Percentiles rank a stretch among this genome's conserved stretches.
Evolutionary conservation across 1,140 invertebrate species (phyloP).

Genomic region (Temnothorax longispinosus): DNA sequence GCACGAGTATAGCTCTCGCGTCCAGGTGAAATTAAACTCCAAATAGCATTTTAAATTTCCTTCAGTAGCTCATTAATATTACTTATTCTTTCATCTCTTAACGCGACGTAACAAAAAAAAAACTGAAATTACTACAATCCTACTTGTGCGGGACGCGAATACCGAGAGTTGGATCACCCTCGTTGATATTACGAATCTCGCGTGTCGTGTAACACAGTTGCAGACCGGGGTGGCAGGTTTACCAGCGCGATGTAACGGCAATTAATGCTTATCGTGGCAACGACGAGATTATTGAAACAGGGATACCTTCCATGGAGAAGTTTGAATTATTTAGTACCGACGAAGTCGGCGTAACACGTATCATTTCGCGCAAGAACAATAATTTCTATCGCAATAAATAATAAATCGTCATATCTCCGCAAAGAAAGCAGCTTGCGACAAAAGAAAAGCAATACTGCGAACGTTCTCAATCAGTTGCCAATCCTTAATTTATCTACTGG

Average conservation of each 20-base stretch:
- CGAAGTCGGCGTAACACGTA: slow-evolving; percentile 2
- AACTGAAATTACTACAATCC: background rate
- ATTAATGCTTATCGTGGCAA: slow-evolving; percentile 33
- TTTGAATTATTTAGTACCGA: slow-evolving; percentile 45
- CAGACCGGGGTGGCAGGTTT: slow-evolving; percentile 23
- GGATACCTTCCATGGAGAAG: background rate
- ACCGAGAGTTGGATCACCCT: background rate
- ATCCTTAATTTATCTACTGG: background rate
- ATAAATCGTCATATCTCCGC: slow-evolving; percentile 7
- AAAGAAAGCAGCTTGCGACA: background rate
- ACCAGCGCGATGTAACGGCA: slow-evolving; percentile 28
- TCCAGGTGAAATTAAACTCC: slow-evolving; percentile 4
- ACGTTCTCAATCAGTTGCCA: background rate
- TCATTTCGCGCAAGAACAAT: background rate
- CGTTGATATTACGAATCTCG: slow-evolving; percentile 33
- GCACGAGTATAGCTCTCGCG: slow-evolving; percentile 1
- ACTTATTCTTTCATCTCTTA: background rate
- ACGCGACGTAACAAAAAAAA: background rate
- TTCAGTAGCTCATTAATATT: background rate
- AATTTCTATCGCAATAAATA: slow-evolving; percentile 29
- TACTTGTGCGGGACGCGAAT: background rate
- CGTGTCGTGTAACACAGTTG: slow-evolving; percentile 21
- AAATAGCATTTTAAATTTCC: background rate
- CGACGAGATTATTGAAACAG: slow-evolving; percentile 38
- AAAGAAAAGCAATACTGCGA: background rate